Conservation (phyloP, 2,888 invertebrate species). For the Salpingus planirostris region DNA sequence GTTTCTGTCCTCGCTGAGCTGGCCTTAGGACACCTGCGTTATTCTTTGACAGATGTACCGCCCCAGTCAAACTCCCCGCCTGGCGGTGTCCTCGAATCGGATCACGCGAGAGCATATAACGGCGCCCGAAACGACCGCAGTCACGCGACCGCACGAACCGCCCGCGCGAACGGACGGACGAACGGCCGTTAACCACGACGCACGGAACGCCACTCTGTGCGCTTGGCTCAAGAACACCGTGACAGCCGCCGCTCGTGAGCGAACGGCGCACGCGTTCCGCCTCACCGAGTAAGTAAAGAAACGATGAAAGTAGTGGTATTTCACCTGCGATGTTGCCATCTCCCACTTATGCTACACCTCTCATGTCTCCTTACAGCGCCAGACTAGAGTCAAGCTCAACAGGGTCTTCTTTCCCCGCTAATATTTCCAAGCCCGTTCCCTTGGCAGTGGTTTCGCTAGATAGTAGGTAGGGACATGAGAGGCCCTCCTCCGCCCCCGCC, state of each 20-base stretch:
- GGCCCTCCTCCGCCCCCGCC: background rate
- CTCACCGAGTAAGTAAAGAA: too few species aligned
- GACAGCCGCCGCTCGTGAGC: constrained; percentile 30
- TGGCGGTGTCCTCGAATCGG: too few species aligned
- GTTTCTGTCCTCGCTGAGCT: too few species aligned
- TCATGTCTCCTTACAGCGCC: constrained; percentile 54
- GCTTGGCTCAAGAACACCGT: too few species aligned
- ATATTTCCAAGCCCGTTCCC: constrained; percentile 49
- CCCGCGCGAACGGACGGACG: background rate
- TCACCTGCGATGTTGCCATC: constrained; percentile 35
- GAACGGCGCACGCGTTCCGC: too few species aligned
- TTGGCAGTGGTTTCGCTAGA: background rate
- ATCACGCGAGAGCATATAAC: background rate
- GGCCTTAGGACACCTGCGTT: too few species aligned
- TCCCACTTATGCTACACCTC: constrained; percentile 45
- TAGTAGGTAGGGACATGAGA: background rate
- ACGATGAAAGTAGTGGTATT: too few species aligned
- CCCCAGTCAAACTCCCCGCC: too few species aligned
- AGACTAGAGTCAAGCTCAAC: constrained; percentile 59
- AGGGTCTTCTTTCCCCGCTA: constrained; percentile 67
- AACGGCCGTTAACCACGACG: constrained; percentile 1
- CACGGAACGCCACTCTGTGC: constrained; percentile 31
- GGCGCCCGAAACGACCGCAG: background rate
- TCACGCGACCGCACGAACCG: background rate
- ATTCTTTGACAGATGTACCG: too few species aligned